phyloP scores from a whole-genome alignment of 2,888 invertebrate species.

The Himalopsyche kuldschensis region DNA sequence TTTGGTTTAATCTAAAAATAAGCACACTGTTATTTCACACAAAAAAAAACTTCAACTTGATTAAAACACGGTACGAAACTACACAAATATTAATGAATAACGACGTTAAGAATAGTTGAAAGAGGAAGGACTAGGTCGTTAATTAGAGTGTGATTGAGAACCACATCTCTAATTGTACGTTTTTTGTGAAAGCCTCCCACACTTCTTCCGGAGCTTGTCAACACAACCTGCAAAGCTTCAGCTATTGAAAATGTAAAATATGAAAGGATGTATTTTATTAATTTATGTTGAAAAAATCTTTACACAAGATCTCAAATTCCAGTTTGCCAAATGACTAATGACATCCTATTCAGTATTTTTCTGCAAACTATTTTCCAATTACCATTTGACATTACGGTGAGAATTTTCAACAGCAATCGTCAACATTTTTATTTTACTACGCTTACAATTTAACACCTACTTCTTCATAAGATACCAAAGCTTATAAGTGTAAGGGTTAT shows the following conservation, averaged over 20 bases:
- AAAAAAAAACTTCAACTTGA: too few species aligned
- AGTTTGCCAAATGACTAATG: background rate
- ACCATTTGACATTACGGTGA: background rate
- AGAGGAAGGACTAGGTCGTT: too few species aligned
- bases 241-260: background rate
- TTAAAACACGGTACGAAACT: too few species aligned
- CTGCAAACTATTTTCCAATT: background rate
- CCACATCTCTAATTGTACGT: too few species aligned
- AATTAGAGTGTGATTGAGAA: too few species aligned
- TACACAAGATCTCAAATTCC: background rate
- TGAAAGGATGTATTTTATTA: background rate
- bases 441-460: background rate
- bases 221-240: background rate
- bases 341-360: background rate
- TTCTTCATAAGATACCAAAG: background rate
- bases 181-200: too few species aligned
- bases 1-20: too few species aligned
- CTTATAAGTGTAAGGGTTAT: too few species aligned
- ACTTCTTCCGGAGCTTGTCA: background rate
- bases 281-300: background rate
- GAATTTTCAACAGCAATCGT: background rate
- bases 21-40: too few species aligned
- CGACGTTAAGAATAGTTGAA: too few species aligned
- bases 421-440: background rate
- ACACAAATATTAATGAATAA: too few species aligned